phyloP scores from a whole-genome alignment of 2,797 vertebrate genomes.

The Platalea minor region DNA sequence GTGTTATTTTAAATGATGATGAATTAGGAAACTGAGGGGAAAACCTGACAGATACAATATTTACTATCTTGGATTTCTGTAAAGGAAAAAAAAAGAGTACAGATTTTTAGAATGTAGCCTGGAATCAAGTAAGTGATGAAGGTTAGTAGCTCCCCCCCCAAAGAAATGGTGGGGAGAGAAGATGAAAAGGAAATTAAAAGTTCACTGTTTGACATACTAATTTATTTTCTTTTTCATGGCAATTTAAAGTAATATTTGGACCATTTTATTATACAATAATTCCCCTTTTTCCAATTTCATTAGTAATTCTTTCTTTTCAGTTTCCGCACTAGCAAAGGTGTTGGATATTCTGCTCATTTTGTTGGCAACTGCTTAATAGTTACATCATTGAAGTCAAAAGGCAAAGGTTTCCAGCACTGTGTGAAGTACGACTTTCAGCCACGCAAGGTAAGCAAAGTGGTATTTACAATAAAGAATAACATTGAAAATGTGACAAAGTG shows the following conservation, averaged over 20 bases:
- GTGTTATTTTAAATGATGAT: background rate
- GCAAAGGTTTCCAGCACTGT: slow-evolving; percentile 99
- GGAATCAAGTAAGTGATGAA: background rate
- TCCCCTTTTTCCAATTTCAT: background rate
- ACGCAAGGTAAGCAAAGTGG: slow-evolving; percentile 84
- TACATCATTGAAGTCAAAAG: slow-evolving; percentile 97
- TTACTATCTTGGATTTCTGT: background rate
- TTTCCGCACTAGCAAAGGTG: slow-evolving; percentile 98
- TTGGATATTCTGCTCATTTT: slow-evolving; percentile 98
- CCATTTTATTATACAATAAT: background rate
- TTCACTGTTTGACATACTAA: background rate
- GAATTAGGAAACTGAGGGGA: background rate
- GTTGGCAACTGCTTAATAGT: slow-evolving; percentile 99
- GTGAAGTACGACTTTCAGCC: slow-evolving; percentile 99
- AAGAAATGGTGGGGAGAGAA: background rate
- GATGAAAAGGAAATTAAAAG: background rate
- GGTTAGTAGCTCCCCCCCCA: background rate
- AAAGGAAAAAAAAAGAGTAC: background rate
- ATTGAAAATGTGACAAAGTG: background rate
- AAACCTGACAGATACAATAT: background rate
- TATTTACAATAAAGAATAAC: background rate
- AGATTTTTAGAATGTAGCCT: background rate
- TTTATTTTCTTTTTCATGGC: background rate
- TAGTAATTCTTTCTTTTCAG: slow-evolving; percentile 72
- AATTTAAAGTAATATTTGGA: background rate